phyloP scores from a whole-genome alignment of 35 echinoderm and acorn worm species.

The Lytechinus variegatus region DNA sequence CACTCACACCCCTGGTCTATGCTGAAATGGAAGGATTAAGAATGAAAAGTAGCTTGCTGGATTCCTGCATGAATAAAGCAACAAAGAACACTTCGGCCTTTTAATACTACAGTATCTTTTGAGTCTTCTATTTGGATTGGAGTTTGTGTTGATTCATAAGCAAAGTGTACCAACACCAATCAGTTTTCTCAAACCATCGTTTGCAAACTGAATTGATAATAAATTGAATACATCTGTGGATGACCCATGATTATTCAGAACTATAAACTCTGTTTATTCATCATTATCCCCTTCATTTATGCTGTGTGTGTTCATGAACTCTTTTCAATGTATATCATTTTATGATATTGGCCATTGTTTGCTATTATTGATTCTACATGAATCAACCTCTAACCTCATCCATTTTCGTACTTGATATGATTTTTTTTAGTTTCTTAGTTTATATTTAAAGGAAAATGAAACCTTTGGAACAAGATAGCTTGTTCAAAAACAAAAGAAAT shows the following conservation, averaged over 20 bases:
- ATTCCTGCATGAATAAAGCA: too few species aligned
- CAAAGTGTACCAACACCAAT: too few species aligned
- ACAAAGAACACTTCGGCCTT: too few species aligned
- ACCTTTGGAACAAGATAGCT: too few species aligned
- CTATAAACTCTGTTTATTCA: not conserved
- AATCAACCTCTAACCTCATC: not conserved
- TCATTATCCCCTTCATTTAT: not conserved
- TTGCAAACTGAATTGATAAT: not conserved
- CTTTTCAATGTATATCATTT: not conserved
- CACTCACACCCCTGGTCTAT: too few species aligned
- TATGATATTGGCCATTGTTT: not conserved
- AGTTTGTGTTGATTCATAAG: not conserved
- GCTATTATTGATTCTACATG: not conserved
- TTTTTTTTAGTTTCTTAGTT: not conserved
- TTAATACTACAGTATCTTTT: not conserved
- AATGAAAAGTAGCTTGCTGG: too few species aligned
- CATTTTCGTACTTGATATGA: not conserved
- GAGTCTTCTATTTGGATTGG: not conserved
- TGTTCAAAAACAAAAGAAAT: too few species aligned
- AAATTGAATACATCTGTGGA: not conserved
- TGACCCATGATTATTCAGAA: not conserved
- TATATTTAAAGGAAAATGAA: too few species aligned
- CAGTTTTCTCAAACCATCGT: too few species aligned
- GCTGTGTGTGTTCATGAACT: too few species aligned
- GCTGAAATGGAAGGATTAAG: too few species aligned